Evolutionary conservation across 2,113 vertebrate species (phyloP).

Genomic region (Anolis sagrei): DNA sequence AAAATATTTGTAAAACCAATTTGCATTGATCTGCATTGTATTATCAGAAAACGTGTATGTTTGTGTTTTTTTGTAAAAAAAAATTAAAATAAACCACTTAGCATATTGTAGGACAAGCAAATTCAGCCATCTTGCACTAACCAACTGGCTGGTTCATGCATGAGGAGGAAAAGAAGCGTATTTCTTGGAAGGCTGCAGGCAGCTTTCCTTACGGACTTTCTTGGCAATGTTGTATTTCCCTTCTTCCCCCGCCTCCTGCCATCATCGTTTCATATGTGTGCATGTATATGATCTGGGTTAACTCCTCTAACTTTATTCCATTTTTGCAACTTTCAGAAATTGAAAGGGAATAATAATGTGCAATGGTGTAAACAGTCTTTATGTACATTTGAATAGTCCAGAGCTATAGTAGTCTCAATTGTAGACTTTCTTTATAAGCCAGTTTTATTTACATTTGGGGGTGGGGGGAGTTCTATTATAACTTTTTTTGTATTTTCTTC

Average conservation of each 20-base stretch:
- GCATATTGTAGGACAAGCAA: conserved; percentile 30
- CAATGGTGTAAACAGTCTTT: conserved; percentile 79
- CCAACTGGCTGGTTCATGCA: conserved; percentile 54
- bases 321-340: conserved; percentile 67
- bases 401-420: conserved; percentile 66
- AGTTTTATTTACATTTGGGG: conserved; percentile 66
- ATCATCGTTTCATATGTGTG: conserved; percentile 6
- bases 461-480: conserved; percentile 48
- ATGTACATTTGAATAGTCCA: conserved; percentile 77
- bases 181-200: conserved; percentile 89
- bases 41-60: conserved; percentile 47
- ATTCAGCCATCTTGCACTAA: conserved; percentile 69
- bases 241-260: conserved; percentile 34
- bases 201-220: conserved; percentile 79
- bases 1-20: conserved; percentile 49
- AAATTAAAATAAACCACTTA: conserved; percentile 12
- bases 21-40: conserved; percentile 53
- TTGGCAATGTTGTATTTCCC: conserved; percentile 58
- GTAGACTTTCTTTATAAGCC: conserved; percentile 57
- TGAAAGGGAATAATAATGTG: conserved; percentile 79
- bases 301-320: conserved; percentile 60
- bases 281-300: conserved; percentile 46
- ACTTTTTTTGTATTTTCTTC: conserved; percentile 48
- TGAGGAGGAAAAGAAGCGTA: conserved; percentile 50
- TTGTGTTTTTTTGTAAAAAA: too few relatives aligned